Conservation (phyloP, 2,113 vertebrate genomes). For the Bubalus kerabau region DNA sequence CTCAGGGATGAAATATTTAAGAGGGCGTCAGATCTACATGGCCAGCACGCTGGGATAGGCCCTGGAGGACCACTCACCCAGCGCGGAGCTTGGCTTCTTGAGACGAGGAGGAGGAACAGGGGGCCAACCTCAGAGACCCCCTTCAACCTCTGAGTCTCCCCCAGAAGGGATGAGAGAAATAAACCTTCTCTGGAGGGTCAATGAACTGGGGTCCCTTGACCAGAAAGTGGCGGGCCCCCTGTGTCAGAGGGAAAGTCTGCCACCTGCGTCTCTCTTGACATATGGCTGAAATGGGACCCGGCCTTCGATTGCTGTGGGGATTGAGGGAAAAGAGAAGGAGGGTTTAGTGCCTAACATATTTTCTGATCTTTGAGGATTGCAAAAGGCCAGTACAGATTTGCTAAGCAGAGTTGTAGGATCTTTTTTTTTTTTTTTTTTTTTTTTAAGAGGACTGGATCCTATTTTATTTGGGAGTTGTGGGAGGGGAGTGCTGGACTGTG, state of each 20-base stretch:
- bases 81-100: background rate
- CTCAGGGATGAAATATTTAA: slow-evolving; percentile 77
- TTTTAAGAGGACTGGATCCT: background rate
- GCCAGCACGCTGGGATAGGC: slow-evolving; percentile 57
- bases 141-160: background rate
- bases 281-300: background rate
- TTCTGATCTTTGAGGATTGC: background rate
- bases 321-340: background rate
- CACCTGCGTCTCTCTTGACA: background rate
- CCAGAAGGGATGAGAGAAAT: background rate
- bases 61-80: slow-evolving; percentile 38
- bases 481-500: fast-evolving
- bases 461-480: background rate
- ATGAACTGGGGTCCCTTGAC: background rate
- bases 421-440: background rate
- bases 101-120: background rate
- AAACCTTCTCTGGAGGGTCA: fast-evolving
- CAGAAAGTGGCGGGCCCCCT: fast-evolving
- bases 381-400: background rate
- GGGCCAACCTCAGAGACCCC: background rate
- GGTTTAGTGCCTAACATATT: background rate
- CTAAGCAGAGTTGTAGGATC: background rate
- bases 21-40: slow-evolving; percentile 72
- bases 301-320: fast-evolving
- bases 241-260: background rate